Conservation (phyloP, 2,888 invertebrate genomes). For the Biston stratarius region DNA sequence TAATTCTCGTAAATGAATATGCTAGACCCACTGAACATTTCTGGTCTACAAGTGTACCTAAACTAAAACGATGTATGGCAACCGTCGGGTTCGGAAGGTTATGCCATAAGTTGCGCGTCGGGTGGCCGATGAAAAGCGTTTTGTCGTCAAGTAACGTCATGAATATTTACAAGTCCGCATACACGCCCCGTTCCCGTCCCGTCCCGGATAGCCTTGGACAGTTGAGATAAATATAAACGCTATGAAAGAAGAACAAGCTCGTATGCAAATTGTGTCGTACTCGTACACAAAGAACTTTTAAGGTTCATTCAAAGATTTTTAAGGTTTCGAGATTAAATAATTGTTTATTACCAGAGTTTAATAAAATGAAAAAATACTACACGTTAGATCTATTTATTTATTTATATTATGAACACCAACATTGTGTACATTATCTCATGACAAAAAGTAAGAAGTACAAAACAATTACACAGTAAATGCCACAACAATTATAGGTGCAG, state of each 20-base stretch:
- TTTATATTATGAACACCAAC: too few species aligned
- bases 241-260: constrained; percentile 43
- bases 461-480: too few species aligned
- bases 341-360: too few species aligned
- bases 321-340: neutral
- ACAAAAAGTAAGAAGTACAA: too few species aligned
- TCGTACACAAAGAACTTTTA: constrained; percentile 20
- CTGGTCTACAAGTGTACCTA: constrained; percentile 48
- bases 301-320: too few species aligned
- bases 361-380: too few species aligned
- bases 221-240: constrained; percentile 39
- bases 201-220: constrained; percentile 34
- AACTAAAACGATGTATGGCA: constrained; percentile 50
- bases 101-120: constrained; percentile 74
- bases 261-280: constrained; percentile 38
- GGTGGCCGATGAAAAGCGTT: constrained; percentile 79
- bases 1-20: too few species aligned
- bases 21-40: too few species aligned
- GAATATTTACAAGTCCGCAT: constrained; percentile 73
- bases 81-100: constrained; percentile 62
- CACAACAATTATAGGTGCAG: too few species aligned
- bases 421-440: too few species aligned
- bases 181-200: constrained; percentile 61
- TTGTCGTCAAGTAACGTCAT: constrained; percentile 72
- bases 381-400: too few species aligned